Evolutionary conservation across 2,113 vertebrate species (phyloP).

Genomic region (Nesoenas mayeri): DNA sequence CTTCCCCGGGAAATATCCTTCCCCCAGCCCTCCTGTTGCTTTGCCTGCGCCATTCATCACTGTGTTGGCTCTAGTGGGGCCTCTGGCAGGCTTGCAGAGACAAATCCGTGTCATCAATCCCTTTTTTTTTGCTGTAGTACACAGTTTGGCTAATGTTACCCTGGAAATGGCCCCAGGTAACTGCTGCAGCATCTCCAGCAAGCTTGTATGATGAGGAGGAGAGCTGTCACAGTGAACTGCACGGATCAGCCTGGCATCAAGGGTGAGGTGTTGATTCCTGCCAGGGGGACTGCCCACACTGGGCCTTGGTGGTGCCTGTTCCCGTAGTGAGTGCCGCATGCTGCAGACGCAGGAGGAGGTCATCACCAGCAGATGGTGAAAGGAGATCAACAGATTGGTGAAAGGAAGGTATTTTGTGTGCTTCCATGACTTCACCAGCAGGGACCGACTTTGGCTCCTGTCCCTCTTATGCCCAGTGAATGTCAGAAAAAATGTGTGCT

Average conservation of each 20-base stretch:
- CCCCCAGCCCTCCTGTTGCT: not conserved
- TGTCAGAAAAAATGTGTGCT: not conserved
- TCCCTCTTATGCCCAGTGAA: not conserved
- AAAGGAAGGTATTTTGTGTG: not conserved
- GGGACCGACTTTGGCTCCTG: not conserved
- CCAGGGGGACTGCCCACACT: not conserved
- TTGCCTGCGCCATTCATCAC: not conserved
- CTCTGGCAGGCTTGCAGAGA: rapidly evolving
- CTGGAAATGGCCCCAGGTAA: rapidly evolving
- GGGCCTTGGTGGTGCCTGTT: not conserved
- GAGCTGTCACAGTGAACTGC: not conserved
- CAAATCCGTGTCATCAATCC: not conserved
- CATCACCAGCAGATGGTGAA: not conserved
- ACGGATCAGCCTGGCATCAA: not conserved
- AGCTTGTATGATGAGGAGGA: rapidly evolving
- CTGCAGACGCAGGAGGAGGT: not conserved
- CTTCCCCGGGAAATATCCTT: rapidly evolving
- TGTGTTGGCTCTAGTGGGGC: not conserved
- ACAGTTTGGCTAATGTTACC: not conserved
- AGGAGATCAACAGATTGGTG: not conserved
- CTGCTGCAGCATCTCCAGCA: not conserved
- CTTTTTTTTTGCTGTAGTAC: not conserved
- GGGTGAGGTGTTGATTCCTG: not conserved
- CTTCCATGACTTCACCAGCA: not conserved
- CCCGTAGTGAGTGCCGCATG: not conserved